Percentiles rank a stretch among this genome's conserved stretches.
These are phyloP conservation scores for Sitobion miscanthi DNA, from an alignment of 1,140 invertebrate species.

Conservation along the genomic window DNA sequence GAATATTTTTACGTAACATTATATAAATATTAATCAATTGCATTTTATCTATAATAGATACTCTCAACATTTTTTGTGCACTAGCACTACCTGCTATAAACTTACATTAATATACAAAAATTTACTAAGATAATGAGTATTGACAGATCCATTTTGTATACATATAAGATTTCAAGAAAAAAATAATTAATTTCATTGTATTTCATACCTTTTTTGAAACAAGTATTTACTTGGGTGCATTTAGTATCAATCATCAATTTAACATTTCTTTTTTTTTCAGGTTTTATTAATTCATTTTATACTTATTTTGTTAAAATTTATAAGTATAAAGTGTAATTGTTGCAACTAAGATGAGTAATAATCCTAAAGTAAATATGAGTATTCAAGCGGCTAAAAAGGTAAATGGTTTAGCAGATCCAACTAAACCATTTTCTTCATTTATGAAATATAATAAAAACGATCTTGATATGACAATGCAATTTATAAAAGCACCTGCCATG, in stretches of 20 bases:
- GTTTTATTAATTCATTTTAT: neutral
- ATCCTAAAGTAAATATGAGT: neutral
- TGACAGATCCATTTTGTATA: neutral
- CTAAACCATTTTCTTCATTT: constrained; percentile 19
- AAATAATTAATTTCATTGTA: neutral
- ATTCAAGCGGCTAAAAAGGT: neutral
- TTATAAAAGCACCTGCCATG: constrained; percentile 19
- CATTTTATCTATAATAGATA: too few relatives aligned
- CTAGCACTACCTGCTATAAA: too few relatives aligned
- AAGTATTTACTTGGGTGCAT: neutral
- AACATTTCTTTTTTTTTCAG: neutral
- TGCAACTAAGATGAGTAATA: neutral
- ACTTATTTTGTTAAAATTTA: neutral
- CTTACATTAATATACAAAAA: neutral
- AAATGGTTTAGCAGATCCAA: constrained; percentile 18
- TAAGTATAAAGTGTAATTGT: neutral
- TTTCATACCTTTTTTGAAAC: neutral
- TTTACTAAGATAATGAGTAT: neutral
- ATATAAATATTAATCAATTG: too few relatives aligned
- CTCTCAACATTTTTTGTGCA: too few relatives aligned
- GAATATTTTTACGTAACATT: too few relatives aligned
- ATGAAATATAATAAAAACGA: constrained; percentile 41
- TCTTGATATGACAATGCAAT: constrained; percentile 13
- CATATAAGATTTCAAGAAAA: neutral
- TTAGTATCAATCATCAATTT: neutral